phyloP scores from a whole-genome alignment of 2,797 vertebrate species.

The Botia kubotai region DNA sequence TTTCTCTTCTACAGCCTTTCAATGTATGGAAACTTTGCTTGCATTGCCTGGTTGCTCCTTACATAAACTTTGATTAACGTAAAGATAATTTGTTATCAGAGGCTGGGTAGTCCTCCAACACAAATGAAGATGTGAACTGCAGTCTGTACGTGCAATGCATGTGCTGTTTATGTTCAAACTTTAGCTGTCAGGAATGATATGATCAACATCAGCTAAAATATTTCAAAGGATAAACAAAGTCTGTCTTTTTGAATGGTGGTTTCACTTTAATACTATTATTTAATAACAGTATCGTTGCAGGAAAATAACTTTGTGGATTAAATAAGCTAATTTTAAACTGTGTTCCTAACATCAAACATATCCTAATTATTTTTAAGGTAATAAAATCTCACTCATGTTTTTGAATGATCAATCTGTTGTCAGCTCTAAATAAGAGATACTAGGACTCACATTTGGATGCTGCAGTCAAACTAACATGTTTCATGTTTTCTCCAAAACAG shows the following conservation, averaged over 20 bases:
- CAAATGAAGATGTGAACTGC: constrained; percentile 2
- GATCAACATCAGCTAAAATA: not conserved
- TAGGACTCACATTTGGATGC: not conserved
- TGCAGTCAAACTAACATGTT: not conserved
- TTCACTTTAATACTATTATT: constrained; percentile 3
- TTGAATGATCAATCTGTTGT: not conserved
- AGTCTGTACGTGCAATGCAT: not conserved
- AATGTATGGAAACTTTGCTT: not conserved
- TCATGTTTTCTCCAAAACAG: not conserved
- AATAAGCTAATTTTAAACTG: not conserved
- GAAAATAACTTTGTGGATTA: not conserved
- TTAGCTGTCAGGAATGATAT: constrained; percentile 4
- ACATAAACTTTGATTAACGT: constrained; percentile 2
- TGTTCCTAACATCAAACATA: too few species aligned
- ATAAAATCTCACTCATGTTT: not conserved
- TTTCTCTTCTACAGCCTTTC: not conserved
- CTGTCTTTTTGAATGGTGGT: not conserved
- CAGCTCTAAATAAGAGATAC: not conserved
- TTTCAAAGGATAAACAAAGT: not conserved
- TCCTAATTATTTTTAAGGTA: not conserved
- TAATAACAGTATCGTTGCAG: not conserved
- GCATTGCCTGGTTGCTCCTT: not conserved
- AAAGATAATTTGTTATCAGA: constrained; percentile 1
- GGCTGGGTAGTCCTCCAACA: constrained; percentile 7
- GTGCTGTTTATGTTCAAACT: not conserved